Conservation (phyloP, 1,140 invertebrate species). For the Drosophila takahashii region DNA sequence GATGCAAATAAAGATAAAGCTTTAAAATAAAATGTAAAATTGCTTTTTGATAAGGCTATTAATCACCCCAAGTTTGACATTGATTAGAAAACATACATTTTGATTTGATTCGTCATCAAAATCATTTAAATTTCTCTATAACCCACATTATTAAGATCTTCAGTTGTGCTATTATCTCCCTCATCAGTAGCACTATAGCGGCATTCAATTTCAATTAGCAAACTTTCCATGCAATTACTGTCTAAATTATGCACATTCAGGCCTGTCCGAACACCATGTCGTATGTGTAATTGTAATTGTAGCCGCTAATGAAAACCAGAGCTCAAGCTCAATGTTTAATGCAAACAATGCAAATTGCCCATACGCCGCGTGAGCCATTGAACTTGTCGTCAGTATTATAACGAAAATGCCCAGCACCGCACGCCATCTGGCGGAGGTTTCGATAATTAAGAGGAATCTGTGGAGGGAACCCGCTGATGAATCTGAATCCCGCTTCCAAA, state of each 20-base stretch:
- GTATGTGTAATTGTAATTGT: slow-evolving; percentile 71
- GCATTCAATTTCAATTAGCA: slow-evolving; percentile 53
- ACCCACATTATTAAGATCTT: neutral
- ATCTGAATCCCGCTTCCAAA: slow-evolving; percentile 1
- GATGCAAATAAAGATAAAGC: slow-evolving; percentile 6
- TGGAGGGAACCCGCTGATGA: slow-evolving; percentile 6
- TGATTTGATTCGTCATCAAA: neutral
- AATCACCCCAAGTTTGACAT: neutral
- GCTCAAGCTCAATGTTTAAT: slow-evolving; percentile 48
- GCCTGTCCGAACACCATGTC: slow-evolving; percentile 34
- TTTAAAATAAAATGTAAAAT: neutral
- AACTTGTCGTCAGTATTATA: slow-evolving; percentile 62
- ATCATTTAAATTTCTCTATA: neutral
- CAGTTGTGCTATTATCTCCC: neutral
- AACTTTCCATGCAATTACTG: slow-evolving; percentile 61
- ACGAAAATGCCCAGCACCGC: slow-evolving; percentile 21
- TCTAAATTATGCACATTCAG: slow-evolving; percentile 62
- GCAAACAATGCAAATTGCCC: slow-evolving; percentile 68
- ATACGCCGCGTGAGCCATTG: slow-evolving; percentile 65
- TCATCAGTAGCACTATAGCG: neutral
- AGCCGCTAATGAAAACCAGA: slow-evolving; percentile 63
- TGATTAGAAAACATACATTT: neutral
- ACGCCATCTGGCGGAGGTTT: slow-evolving; percentile 31
- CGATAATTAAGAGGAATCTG: slow-evolving; percentile 48
- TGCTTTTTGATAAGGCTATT: neutral